phyloP scores from a whole-genome alignment of 2,797 vertebrate genomes.

The Luscinia luscinia region DNA sequence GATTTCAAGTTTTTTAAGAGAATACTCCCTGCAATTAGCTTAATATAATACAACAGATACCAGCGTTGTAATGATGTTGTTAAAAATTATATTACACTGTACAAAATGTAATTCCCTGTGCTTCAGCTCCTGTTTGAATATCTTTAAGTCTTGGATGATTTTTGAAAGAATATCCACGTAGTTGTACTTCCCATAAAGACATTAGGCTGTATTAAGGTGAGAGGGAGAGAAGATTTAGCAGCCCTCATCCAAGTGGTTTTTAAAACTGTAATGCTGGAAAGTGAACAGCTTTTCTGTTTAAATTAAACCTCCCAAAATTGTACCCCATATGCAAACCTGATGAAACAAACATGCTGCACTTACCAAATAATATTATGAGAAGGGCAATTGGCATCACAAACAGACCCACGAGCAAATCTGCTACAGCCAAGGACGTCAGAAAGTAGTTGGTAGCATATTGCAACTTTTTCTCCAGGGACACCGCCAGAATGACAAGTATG shows the following conservation, averaged over 20 bases:
- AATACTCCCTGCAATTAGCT: background rate
- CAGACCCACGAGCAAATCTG: constrained; percentile 95
- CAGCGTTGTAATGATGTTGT: background rate
- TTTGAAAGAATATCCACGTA: background rate
- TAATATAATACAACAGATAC: background rate
- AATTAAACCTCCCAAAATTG: background rate
- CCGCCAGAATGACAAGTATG: constrained; percentile 95
- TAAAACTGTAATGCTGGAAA: background rate
- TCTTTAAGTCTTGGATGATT: background rate
- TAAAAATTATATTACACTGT: background rate
- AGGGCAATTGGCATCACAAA: constrained; percentile 98
- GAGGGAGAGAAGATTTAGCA: background rate
- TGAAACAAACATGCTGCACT: constrained; percentile 71
- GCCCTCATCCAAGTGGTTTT: background rate
- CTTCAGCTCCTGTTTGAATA: background rate
- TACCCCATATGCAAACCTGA: background rate
- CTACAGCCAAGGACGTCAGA: constrained; percentile 93
- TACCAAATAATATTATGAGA: constrained; percentile 91
- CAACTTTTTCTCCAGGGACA: constrained; percentile 93
- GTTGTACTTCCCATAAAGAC: background rate
- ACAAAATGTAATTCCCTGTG: background rate
- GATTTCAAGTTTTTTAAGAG: background rate
- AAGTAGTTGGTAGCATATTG: constrained; percentile 99
- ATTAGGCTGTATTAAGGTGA: background rate
- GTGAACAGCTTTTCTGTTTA: background rate